Evolutionary conservation across 2,797 vertebrate species (phyloP), one percentile per base, ranked within the genome.

Genomic region (Micropoecilia bifurca): DNA sequence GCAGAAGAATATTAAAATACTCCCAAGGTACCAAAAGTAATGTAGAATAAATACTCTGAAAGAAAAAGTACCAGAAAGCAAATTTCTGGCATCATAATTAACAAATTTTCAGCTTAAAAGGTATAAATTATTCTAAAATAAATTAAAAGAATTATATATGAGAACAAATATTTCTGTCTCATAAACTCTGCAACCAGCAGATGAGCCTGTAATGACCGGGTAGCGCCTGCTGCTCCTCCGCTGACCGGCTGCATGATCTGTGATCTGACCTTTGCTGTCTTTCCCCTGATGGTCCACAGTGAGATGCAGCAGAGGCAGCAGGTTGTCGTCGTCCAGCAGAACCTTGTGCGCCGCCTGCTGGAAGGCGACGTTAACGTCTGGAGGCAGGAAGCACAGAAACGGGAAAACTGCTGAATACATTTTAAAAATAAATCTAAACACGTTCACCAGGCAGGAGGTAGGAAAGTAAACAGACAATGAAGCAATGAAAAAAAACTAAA

Each of bases 271-370:
- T 98, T 98, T 98, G 85, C 95, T 91, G 55, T 99, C 98, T 91
- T 99, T 99, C 68, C 97, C 97, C 76, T 99, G 98, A 83, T 97
- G 97, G 83, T 99, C 97, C 1, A 99, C 96, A 0, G 97, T 99
- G 90, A 99, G 94, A 90, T 99, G 98, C 82, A 99, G 93, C 88
- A 99, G 96, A 53, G 98, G 98, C 78, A 99, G 97, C 22, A 99
- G 97, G 93, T 97, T 99, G 95, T 99, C 98, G 5, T 99, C 99
- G 18, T 99, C 99, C 71, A 99, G 93, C 18, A 99, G 88, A 6
- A 99, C 98, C 80, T 99, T 99, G 83, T 99, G 98, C 79, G 99
- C 98, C 0, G 99, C 98, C 93, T 99, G 97, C 90, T 99, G 99
- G 89, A 99, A 99, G 0, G 99, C 98, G 87, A 99, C 97, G 0